Evolutionary conservation across 2,113 vertebrate species (phyloP), one percentile per base, ranked within the genome.

Genomic region (Tringa solitaria): DNA sequence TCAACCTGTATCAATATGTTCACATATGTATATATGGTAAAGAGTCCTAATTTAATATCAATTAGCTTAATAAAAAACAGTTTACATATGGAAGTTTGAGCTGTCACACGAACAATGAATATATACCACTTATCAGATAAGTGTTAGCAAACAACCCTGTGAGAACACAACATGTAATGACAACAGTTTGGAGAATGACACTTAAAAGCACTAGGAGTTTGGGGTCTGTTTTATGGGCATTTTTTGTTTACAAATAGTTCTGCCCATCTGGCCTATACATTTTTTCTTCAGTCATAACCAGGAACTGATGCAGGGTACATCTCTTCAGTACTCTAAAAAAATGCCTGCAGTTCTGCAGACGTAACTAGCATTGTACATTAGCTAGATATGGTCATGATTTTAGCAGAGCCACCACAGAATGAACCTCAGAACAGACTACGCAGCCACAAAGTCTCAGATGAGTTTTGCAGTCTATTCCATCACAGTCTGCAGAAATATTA

Each of bases 321-420:
- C 14, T 50, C 59, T 57, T 68, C 37, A 30, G 26, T 7, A 67
- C 10, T 27, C 2, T 39, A 70, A 74, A 79, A 16, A 74, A 74
- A 65, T n/a, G 28, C 7, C 10, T n/a, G 6, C 14, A 65, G 23
- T 53, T 92, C 79, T 67, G 16, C 8, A 81, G 26, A 69, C 3
- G 24, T 37, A 37, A 9, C 67, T 19, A 69, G 3, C 22, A 10
- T 4, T 28, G 5, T 17, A 28, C 6, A 32, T 14, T 22, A 48
- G 5, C 35, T 57, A 28, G 8, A 19, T 37, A 12, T 21, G 4
- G 21, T 16, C 2, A 1, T 50, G 18, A 35, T 1, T 45, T n/a
- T 22, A 45, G 43, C 48, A 77, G 13, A 92, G 11, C 12, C 45
- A 82, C 21, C 20, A 22, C 9, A 53, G 30, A 70, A 65, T 22